These are phyloP conservation scores for Hydrolagus affinis DNA, from an alignment of 2,113 vertebrate species.

Conservation along the genomic window DNA sequence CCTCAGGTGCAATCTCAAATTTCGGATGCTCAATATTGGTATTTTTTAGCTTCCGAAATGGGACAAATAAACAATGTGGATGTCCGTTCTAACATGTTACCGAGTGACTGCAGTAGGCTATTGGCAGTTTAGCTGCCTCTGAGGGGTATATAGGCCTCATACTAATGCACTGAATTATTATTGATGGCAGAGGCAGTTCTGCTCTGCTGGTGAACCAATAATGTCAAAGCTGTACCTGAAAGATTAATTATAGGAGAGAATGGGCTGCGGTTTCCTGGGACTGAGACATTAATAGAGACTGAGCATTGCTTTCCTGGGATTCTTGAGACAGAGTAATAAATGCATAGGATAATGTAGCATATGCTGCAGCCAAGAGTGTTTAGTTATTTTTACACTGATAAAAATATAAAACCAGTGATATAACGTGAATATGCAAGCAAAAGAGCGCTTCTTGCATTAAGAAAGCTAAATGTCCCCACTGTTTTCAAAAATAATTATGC, in stretches of 20 bases:
- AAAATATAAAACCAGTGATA: neutral
- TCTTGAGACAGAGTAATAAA: conserved; percentile 61
- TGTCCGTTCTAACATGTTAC: neutral
- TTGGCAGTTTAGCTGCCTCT: conserved; percentile 44
- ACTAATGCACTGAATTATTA: conserved; percentile 66
- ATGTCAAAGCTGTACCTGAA: conserved; percentile 69
- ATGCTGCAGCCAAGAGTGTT: conserved; percentile 48
- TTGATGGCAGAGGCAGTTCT: conserved; percentile 68
- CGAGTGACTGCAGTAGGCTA: conserved; percentile 37
- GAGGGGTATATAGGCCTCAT: conserved; percentile 48
- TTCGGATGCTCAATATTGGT: conserved; percentile 9
- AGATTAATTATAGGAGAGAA: conserved; percentile 71
- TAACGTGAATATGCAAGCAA: neutral
- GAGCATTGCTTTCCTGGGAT: conserved; percentile 62
- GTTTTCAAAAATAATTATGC: neutral
- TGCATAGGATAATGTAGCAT: conserved; percentile 52
- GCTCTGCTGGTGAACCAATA: conserved; percentile 74
- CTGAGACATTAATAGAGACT: conserved; percentile 64
- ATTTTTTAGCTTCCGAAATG: conserved; percentile 10
- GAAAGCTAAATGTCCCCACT: neutral
- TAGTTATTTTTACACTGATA: conserved; percentile 25
- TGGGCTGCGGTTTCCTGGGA: conserved; percentile 57
- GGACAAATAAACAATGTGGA: conserved; percentile 4
- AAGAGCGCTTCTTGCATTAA: neutral
- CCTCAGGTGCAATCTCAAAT: conserved; percentile 13